Conservation (phyloP, 2,888 invertebrate genomes). For the Netelia virgata region DNA sequence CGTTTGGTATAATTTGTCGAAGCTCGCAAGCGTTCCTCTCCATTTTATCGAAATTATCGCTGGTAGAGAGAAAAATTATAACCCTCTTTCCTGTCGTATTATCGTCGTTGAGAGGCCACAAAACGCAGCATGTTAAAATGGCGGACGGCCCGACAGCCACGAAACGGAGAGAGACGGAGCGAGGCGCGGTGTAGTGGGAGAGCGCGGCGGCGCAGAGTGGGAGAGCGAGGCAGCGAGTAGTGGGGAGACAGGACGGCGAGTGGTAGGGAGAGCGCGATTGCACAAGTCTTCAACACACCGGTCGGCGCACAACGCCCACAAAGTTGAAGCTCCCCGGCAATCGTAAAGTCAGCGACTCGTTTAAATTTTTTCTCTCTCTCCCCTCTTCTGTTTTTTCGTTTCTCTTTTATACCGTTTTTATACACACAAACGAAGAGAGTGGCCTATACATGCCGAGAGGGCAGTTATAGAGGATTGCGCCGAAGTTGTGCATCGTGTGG, state of each 20-base stretch:
- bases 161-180: too few relatives aligned
- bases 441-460: constrained; percentile 26
- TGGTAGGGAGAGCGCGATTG: neutral
- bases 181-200: too few relatives aligned
- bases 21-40: neutral
- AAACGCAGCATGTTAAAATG: neutral
- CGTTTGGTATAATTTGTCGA: constrained; percentile 12
- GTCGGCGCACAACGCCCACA: constrained; percentile 38
- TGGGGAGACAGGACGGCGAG: too few relatives aligned
- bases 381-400: neutral
- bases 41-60: constrained; percentile 18
- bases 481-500: constrained; percentile 64
- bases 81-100: neutral
- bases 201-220: too few relatives aligned
- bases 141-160: neutral
- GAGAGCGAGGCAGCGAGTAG: too few relatives aligned
- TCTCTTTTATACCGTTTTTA: constrained; percentile 15
- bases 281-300: constrained; percentile 15
- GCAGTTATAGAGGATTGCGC: constrained; percentile 30
- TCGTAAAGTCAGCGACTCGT: constrained; percentile 42
- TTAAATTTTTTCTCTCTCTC: constrained; percentile 1
- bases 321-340: constrained; percentile 30
- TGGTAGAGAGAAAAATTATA: constrained; percentile 18
- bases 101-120: neutral
- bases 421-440: constrained; percentile 25